Evolutionary conservation across 2,797 vertebrate species (phyloP).

Genomic region (Chaetodon trifasciatus): DNA sequence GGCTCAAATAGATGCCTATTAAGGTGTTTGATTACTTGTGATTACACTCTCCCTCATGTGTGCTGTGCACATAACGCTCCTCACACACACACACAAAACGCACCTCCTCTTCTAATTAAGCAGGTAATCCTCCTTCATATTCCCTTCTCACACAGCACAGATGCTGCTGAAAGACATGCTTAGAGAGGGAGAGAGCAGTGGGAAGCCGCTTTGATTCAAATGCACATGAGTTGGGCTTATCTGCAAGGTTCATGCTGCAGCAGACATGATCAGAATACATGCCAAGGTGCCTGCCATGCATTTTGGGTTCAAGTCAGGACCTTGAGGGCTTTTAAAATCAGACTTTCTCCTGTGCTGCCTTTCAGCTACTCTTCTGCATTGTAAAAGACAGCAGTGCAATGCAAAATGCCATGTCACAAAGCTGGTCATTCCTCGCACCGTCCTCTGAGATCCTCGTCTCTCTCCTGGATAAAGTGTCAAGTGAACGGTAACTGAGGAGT

Average conservation of each 20-base stretch:
- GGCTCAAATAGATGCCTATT: slow-evolving; percentile 38
- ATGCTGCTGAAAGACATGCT: slow-evolving; percentile 55
- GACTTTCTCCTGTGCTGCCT: slow-evolving; percentile 7
- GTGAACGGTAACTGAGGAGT: slow-evolving; percentile 22
- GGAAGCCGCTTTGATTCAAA: slow-evolving; percentile 50
- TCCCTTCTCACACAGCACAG: slow-evolving; percentile 47
- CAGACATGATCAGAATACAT: slow-evolving; percentile 50
- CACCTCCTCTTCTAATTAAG: slow-evolving; percentile 60
- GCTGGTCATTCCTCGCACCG: slow-evolving; percentile 2
- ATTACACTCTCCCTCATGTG: slow-evolving; percentile 39
- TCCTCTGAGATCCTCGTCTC: background rate
- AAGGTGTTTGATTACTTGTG: slow-evolving; percentile 60
- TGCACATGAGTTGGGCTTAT: slow-evolving; percentile 51
- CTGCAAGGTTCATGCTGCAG: slow-evolving; percentile 46
- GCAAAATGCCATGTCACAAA: slow-evolving; percentile 16
- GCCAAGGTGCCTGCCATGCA: slow-evolving; percentile 12
- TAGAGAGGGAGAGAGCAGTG: slow-evolving; percentile 26
- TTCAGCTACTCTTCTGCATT: slow-evolving; percentile 2
- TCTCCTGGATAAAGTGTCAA: slow-evolving; percentile 1
- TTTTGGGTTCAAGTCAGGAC: slow-evolving; percentile 16
- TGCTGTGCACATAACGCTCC: slow-evolving; percentile 13
- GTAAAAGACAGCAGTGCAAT: background rate
- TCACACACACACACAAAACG: slow-evolving; percentile 23
- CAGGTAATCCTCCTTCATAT: slow-evolving; percentile 63
- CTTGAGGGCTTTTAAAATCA: slow-evolving; percentile 5